phyloP scores from a whole-genome alignment of 2,797 vertebrate genomes.

The Cuniculus paca region DNA sequence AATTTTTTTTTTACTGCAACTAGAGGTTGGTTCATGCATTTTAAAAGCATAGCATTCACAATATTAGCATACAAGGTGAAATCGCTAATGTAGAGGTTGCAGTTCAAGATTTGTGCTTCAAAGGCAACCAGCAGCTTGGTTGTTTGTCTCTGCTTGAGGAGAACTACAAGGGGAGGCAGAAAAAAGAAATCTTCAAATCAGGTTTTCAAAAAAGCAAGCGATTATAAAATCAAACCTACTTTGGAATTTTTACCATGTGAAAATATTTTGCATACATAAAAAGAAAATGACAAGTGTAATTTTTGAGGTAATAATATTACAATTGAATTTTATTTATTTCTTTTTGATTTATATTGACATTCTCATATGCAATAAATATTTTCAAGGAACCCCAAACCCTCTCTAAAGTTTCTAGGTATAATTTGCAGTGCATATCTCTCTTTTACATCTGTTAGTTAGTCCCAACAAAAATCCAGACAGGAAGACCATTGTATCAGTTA shows the following conservation, averaged over 20 bases:
- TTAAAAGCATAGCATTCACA: slow-evolving; percentile 56
- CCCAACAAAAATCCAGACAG: background rate
- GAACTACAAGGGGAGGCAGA: slow-evolving; percentile 47
- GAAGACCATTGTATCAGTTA: background rate
- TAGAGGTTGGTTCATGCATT: slow-evolving; percentile 25
- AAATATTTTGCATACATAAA: slow-evolving; percentile 61
- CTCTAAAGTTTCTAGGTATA: slow-evolving; percentile 38
- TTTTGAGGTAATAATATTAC: slow-evolving; percentile 40
- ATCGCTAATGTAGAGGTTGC: slow-evolving; percentile 42
- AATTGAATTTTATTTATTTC: slow-evolving; percentile 45
- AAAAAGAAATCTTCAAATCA: slow-evolving; percentile 56
- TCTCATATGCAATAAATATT: slow-evolving; percentile 5
- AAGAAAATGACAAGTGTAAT: slow-evolving; percentile 13
- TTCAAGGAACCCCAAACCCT: slow-evolving; percentile 18
- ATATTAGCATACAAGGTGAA: slow-evolving; percentile 47
- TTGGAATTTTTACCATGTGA: slow-evolving; percentile 61
- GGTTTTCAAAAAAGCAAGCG: slow-evolving; percentile 58
- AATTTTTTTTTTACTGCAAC: slow-evolving; percentile 67
- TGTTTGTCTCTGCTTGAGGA: slow-evolving; percentile 5
- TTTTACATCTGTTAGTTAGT: background rate
- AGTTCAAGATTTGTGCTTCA: slow-evolving; percentile 53
- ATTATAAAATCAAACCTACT: slow-evolving; percentile 63
- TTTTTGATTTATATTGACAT: slow-evolving; percentile 54
- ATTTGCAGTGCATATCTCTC: background rate
- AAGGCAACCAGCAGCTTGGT: slow-evolving; percentile 12